Percentiles rank a stretch among this genome's conserved stretches.
phyloP scores from a whole-genome alignment of 2,797 vertebrate genomes.

The Spinus olivaceus region DNA sequence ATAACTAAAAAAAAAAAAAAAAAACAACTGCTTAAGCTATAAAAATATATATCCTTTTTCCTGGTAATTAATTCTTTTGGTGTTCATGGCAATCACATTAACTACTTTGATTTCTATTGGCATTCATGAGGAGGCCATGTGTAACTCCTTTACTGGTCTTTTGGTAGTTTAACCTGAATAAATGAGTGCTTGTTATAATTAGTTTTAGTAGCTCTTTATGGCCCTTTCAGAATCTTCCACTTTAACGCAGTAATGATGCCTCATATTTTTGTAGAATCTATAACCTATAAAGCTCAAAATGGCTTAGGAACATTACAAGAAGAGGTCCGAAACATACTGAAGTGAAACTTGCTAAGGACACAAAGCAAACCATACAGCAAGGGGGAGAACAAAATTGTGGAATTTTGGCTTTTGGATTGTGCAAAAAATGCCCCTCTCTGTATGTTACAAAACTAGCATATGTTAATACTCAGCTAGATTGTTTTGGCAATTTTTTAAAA shows the following conservation, averaged over 20 bases:
- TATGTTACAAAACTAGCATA: neutral
- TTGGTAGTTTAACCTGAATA: constrained; percentile 33
- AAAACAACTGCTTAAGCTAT: neutral
- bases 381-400: neutral
- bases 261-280: neutral
- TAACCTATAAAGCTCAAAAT: neutral
- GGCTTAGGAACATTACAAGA: neutral
- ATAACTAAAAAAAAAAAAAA: neutral
- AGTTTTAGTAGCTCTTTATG: constrained; percentile 21
- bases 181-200: neutral
- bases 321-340: neutral
- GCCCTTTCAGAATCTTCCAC: neutral
- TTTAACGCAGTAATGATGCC: neutral
- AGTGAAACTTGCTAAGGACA: neutral
- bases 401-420: neutral
- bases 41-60: neutral
- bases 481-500: neutral
- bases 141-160: constrained; percentile 32
- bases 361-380: neutral
- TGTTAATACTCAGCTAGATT: neutral
- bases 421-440: neutral
- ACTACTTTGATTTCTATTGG: constrained; percentile 30
- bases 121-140: constrained; percentile 9
- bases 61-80: constrained; percentile 26
- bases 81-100: neutral